phyloP scores from a whole-genome alignment of 2,888 invertebrate species.

The Patella depressa region DNA sequence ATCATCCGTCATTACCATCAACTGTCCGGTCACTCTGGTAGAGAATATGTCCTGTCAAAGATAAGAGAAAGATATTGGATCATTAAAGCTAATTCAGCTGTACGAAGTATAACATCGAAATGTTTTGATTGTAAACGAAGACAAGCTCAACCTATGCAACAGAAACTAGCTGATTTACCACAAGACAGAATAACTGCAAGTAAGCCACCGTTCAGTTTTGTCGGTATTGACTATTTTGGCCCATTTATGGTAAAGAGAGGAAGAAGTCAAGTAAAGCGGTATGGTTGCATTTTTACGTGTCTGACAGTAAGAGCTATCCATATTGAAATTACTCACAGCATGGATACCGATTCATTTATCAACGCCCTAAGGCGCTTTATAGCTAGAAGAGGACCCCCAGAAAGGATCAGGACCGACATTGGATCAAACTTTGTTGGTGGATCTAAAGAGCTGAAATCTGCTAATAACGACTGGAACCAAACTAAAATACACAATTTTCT shows the following conservation, averaged over 20 bases:
- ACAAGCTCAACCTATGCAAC: constrained; percentile 8
- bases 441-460: constrained; percentile 13
- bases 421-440: constrained; percentile 30
- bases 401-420: constrained; percentile 24
- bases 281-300: constrained; percentile 35
- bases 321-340: constrained; percentile 25
- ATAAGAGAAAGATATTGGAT: constrained; percentile 16
- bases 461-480: constrained; percentile 8
- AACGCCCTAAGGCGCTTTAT: constrained; percentile 29
- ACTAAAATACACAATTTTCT: constrained; percentile 16
- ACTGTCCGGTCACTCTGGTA: not conserved
- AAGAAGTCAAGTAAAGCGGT: constrained; percentile 22
- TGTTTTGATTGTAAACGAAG: constrained; percentile 12
- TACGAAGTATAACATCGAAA: not conserved
- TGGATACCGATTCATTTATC: constrained; percentile 23
- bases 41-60: not conserved
- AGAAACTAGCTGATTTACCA: constrained; percentile 26
- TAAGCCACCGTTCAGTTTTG: constrained; percentile 29
- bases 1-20: not conserved
- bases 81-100: constrained; percentile 5
- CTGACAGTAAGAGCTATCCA: constrained; percentile 29
- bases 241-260: constrained; percentile 28
- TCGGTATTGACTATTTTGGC: constrained; percentile 29
- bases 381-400: constrained; percentile 22
- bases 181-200: constrained; percentile 19